phyloP scores from a whole-genome alignment of 2,113 vertebrate genomes.

The Colinus virginianus region DNA sequence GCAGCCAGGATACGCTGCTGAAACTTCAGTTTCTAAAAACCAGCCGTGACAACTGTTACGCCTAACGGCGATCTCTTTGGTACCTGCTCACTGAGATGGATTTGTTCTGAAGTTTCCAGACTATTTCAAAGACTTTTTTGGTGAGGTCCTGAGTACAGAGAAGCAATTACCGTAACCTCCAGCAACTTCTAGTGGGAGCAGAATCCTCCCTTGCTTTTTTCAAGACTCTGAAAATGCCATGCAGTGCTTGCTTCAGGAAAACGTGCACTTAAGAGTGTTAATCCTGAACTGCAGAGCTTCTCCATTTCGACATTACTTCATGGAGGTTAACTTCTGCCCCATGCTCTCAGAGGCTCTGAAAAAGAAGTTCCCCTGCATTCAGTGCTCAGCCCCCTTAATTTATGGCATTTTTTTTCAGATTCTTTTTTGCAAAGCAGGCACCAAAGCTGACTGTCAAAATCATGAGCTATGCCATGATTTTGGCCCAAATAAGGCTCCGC shows the following conservation, averaged over 20 bases:
- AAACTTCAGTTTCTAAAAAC: neutral
- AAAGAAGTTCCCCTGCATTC: neutral
- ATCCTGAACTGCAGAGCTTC: neutral
- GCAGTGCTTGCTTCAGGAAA: neutral
- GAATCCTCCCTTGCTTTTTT: neutral
- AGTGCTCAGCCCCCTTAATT: neutral
- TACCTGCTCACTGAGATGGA: neutral
- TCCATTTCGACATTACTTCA: neutral
- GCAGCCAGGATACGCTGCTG: neutral
- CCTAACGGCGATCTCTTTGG: neutral
- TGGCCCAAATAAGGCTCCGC: neutral
- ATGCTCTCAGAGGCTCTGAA: neutral
- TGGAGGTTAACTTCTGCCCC: neutral
- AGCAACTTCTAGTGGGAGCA: neutral
- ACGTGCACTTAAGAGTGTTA: neutral
- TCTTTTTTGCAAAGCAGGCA: neutral
- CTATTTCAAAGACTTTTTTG: neutral
- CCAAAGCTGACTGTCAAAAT: neutral
- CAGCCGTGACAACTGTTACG: neutral
- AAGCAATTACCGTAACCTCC: neutral
- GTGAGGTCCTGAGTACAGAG: neutral
- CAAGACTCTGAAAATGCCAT: neutral
- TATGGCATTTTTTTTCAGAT: neutral
- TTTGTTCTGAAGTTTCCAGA: neutral
- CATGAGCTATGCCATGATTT: neutral